A percentile compares a stretch with the other conserved stretches of the same genome.
Conservation (phyloP, 2,113 vertebrate genomes). For the Parus major region DNA sequence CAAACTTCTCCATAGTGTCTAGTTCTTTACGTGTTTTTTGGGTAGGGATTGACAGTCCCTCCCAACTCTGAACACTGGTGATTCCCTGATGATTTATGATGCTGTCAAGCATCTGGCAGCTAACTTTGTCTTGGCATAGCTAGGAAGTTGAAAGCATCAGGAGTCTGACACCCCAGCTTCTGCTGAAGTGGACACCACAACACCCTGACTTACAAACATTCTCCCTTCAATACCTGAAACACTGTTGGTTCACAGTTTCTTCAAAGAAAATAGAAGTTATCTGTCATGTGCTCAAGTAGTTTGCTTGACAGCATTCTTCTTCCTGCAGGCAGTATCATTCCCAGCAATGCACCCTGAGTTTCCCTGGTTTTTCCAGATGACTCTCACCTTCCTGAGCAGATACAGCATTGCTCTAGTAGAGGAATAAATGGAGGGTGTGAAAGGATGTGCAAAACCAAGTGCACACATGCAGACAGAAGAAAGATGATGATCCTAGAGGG, state of each 20-base stretch:
- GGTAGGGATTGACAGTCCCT: background rate
- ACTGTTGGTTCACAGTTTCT: background rate
- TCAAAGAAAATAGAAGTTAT: background rate
- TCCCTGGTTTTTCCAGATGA: background rate
- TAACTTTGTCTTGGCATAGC: background rate
- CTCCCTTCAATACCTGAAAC: background rate
- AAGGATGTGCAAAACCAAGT: background rate
- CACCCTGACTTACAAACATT: background rate
- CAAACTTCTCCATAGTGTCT: background rate
- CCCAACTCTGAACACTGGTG: background rate
- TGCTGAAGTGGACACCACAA: background rate
- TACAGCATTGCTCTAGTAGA: background rate
- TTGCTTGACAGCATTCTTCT: background rate
- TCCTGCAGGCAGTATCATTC: background rate
- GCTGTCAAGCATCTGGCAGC: background rate
- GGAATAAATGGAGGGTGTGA: background rate
- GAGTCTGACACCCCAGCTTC: background rate
- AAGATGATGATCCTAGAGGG: background rate
- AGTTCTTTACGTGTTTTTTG: background rate
- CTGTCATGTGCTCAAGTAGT: background rate
- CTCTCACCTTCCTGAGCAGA: background rate
- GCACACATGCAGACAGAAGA: background rate
- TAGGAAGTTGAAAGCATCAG: background rate
- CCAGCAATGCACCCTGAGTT: background rate
- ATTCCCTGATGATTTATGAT: background rate